phyloP scores from a whole-genome alignment of 1,140 invertebrate species.

The Megalopta genalis region DNA sequence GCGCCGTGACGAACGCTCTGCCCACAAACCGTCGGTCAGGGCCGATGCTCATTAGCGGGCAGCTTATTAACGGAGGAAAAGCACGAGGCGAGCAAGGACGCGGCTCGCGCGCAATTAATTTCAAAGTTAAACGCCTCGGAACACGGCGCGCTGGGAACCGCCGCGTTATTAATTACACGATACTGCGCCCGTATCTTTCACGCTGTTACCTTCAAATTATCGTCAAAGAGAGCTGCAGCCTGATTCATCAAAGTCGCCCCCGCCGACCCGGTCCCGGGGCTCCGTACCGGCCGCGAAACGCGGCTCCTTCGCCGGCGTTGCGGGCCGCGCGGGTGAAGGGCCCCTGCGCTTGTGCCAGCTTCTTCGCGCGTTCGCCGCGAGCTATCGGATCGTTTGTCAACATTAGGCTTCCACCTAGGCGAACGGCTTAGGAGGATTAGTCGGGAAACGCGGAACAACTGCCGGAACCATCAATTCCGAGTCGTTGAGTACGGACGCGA shows the following conservation, averaged over 20 bases:
- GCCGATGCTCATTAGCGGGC: constrained; percentile 51
- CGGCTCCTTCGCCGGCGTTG: not conserved
- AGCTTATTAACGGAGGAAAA: constrained; percentile 53
- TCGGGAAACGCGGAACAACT: not conserved
- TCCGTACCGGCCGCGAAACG: not conserved
- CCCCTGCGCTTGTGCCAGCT: not conserved
- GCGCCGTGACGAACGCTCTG: constrained; percentile 22
- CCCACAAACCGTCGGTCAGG: constrained; percentile 45
- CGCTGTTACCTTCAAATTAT: constrained; percentile 40
- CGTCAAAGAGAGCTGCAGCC: constrained; percentile 29
- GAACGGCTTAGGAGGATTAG: not conserved
- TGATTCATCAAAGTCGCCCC: constrained; percentile 38
- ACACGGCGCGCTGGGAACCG: not conserved
- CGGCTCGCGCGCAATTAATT: constrained; percentile 36
- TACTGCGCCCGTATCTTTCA: constrained; percentile 37
- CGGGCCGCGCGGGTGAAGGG: not conserved
- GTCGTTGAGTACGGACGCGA: too few species aligned
- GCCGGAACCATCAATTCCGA: not conserved
- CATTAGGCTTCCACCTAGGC: not conserved
- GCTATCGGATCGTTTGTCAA: constrained; percentile 27
- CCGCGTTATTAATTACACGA: constrained; percentile 40
- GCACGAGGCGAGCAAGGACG: not conserved
- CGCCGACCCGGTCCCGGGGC: too few species aligned
- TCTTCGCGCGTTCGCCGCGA: not conserved
- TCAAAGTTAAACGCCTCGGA: constrained; percentile 44